Percentiles rank a stretch among this genome's conserved stretches.
Conservation (phyloP, 2,888 invertebrate species). For the Hypomecis atomaria region DNA sequence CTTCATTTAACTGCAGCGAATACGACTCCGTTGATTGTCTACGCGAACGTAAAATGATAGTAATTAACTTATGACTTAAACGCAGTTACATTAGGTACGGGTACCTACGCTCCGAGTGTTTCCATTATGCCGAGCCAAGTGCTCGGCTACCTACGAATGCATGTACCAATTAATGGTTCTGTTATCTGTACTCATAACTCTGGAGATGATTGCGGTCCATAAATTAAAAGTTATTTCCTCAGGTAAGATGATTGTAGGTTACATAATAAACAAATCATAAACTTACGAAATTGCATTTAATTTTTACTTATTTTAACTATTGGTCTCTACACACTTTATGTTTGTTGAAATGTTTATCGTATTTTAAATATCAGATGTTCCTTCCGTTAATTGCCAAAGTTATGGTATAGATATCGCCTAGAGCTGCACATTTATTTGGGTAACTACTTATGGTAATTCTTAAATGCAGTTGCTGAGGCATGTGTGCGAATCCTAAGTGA, state of each 20-base stretch:
- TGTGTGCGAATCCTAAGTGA: slow-evolving; percentile 46
- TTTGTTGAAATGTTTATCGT: slow-evolving; percentile 10
- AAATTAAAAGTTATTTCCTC: slow-evolving; percentile 38
- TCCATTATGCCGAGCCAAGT: slow-evolving; percentile 31
- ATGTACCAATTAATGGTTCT: slow-evolving; percentile 42
- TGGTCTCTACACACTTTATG: slow-evolving; percentile 1
- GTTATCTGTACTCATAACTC: slow-evolving; percentile 41
- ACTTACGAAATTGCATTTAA: slow-evolving; percentile 14
- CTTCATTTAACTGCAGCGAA: slow-evolving; percentile 36
- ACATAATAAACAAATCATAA: slow-evolving; percentile 30
- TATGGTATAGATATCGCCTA: neutral
- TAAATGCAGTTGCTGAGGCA: slow-evolving; percentile 17
- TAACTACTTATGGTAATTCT: neutral
- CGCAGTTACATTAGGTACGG: slow-evolving; percentile 37
- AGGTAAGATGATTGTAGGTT: slow-evolving; percentile 26
- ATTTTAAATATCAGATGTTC: neutral
- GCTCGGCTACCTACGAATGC: slow-evolving; percentile 29
- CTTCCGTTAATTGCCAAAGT: neutral
- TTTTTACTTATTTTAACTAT: slow-evolving; percentile 21
- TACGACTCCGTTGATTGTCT: slow-evolving; percentile 40
- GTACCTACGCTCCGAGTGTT: slow-evolving; percentile 25
- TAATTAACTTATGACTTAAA: slow-evolving; percentile 43
- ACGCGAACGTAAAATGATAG: slow-evolving; percentile 39
- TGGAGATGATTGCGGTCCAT: slow-evolving; percentile 37
- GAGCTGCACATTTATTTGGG: neutral